Conservation (phyloP, 2,113 vertebrate genomes). For the Rhegmatorhina hoffmannsi region DNA sequence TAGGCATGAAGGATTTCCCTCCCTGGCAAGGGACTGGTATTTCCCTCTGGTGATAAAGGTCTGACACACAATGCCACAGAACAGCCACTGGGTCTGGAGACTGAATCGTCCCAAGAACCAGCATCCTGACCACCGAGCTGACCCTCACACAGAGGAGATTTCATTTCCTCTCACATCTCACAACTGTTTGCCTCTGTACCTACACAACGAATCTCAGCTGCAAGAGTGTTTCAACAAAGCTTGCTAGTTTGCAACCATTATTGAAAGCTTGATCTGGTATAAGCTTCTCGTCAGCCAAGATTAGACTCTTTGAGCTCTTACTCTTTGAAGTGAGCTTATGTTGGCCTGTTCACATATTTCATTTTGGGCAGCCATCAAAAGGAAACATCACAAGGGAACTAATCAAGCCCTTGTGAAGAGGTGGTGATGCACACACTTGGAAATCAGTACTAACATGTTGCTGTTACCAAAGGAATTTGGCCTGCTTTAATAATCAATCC, state of each 20-base stretch:
- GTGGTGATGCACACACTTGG: not conserved
- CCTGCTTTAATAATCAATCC: not conserved
- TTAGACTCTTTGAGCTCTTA: not conserved
- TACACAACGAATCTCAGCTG: not conserved
- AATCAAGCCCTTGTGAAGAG: not conserved
- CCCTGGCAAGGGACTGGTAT: not conserved
- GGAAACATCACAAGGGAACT: not conserved
- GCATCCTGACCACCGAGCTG: not conserved
- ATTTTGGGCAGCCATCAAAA: not conserved
- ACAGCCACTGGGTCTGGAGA: not conserved
- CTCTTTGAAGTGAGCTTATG: slow-evolving; percentile 1
- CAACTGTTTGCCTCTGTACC: not conserved
- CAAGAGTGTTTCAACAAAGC: not conserved
- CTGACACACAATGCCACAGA: not conserved
- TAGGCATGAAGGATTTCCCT: not conserved
- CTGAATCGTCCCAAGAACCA: not conserved
- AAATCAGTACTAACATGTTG: not conserved
- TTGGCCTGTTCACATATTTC: not conserved
- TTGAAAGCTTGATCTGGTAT: not conserved
- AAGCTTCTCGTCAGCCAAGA: not conserved
- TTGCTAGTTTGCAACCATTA: not conserved
- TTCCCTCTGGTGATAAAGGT: not conserved
- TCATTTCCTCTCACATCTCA: not conserved
- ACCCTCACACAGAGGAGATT: not conserved
- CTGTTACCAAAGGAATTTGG: not conserved